Percentiles rank a stretch among this genome's conserved stretches.
Evolutionary conservation across 1,140 invertebrate species (phyloP).

Genomic region (Listronotus oregonensis): DNA sequence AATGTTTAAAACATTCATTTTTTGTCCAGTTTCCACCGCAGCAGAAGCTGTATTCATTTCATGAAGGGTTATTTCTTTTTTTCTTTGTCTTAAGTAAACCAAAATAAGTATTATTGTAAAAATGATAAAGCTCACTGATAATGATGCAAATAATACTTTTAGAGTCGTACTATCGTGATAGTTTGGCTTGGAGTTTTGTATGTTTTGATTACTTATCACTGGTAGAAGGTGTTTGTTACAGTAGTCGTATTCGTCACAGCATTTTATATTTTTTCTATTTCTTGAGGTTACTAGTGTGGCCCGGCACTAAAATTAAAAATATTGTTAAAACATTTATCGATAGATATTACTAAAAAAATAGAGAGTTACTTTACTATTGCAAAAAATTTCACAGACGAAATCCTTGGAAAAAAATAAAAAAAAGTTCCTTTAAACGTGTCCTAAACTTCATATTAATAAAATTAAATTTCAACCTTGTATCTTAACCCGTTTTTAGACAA

Average conservation of each 20-base stretch:
- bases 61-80: not conserved
- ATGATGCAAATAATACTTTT: slow-evolving; percentile 65
- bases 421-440: too few species aligned
- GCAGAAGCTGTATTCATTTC: not conserved
- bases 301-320: slow-evolving; percentile 77
- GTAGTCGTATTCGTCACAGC: slow-evolving; percentile 76
- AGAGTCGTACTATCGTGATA: slow-evolving; percentile 60
- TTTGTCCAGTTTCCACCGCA: not conserved
- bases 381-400: too few species aligned
- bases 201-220: slow-evolving; percentile 60
- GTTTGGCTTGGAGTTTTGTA: slow-evolving; percentile 57
- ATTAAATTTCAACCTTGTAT: too few species aligned
- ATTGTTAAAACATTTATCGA: too few species aligned
- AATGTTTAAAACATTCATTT: not conserved
- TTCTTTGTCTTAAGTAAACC: slow-evolving; percentile 40
- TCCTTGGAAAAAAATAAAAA: too few species aligned
- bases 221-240: slow-evolving; percentile 82
- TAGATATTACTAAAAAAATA: too few species aligned
- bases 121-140: slow-evolving; percentile 66
- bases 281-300: slow-evolving; percentile 78
- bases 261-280: slow-evolving; percentile 79
- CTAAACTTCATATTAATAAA: too few species aligned
- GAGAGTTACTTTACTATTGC: too few species aligned
- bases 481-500: too few species aligned
- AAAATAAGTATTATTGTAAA: slow-evolving; percentile 63